Evolutionary conservation across 64 coral and sea anemone genomes (phyloP), one percentile per base, ranked within the genome.

Genomic region (Porites lutea): DNA sequence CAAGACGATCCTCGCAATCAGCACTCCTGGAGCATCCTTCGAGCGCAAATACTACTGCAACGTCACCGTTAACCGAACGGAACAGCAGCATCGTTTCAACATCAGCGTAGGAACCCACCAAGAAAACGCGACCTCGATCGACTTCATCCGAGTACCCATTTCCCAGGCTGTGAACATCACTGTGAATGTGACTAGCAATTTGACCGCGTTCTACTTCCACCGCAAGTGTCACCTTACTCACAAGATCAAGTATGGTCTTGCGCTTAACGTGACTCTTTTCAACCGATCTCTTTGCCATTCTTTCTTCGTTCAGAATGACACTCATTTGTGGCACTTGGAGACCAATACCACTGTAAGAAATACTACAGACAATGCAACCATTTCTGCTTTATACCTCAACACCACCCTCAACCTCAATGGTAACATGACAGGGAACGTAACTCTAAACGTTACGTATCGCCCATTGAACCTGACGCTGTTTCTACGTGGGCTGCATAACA

Each of bases 131-230:
- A 92, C 94, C 27, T 53, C 64, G n/a, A n/a, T 96, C 15, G 90
- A 80, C 61, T 78, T 68, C 52, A 77, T 90, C 5, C 55, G 20
- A 22, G 75, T 92, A 13, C 91, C 20, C 9, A 46, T 70, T 27
- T 82, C 90, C 49, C 88, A 92, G 8, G 69, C 70, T 46, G 18
- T 96, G 45, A 96, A 91, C 73, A 88, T 88, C 20, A 91, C 84
- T 82, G 52, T 96, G 4, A 92, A 96, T 79, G 64, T 84, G 53
- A 82, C 92, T 13, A 71, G 78, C 15, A 94, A 94, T 62, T 52
- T 94, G n/a, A 74, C 86, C 14, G 92, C 65, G 52, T 82, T 82
- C 14, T 94, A 89, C 86, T 94, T 79, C 57, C 86, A 83, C 77
- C 59, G 54, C 8, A 94, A 76, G 12, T 94, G 86, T 23, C 43